Evolutionary conservation across 2,888 invertebrate species (phyloP), one percentile per base, ranked within the genome.

Genomic region (Andricus curvator): DNA sequence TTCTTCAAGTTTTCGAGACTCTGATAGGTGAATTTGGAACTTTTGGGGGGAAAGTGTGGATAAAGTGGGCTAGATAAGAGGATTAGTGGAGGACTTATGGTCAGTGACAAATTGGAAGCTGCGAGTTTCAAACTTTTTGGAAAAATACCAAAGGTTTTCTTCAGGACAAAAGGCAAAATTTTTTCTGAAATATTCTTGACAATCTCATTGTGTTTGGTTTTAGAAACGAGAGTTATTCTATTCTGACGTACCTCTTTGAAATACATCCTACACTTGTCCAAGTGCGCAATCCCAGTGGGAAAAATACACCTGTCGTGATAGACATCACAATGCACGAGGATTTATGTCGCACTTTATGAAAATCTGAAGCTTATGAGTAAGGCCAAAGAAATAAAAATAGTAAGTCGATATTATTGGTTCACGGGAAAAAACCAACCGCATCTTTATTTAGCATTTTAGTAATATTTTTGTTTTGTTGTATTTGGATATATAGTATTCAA

Each of bases 201-300:
- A 15, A 15, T 44, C 44, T 44, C 4, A 15, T 13, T 44, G 44
- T 25, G 2, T 62, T 62, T 25, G 11, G 25, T 25, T 25, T 13
- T 15, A 25, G 62, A 62, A 62, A 62, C 62, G 25, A 62, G 60
- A n/a, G n/a, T n/a, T 56, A 56, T 56, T 62, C 25, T 62, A 66
- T 41, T 66, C 13, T 66, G 4, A 66, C 8, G n/a, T 4, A 37
- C 9, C n/a, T 37, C 64, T 64, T 64, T 64, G n/a, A 37, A 20
- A 66, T 66, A 66, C 29, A 37, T 78, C 77, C 74, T 77, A 60
- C 68, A 33, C 29, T 76, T 25, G 17, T 37, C 60, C 78, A 83
- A 85, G 83, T 82, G 84, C 83, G 83, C 81, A 83, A 85, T 82
- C 82, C 81, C 85, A 82, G 83, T 87, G 87, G 80, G 87, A 87